Base-by-base conservation (phyloP, 2,888 invertebrate species). In the Nephrotoma flavescens region DNA sequence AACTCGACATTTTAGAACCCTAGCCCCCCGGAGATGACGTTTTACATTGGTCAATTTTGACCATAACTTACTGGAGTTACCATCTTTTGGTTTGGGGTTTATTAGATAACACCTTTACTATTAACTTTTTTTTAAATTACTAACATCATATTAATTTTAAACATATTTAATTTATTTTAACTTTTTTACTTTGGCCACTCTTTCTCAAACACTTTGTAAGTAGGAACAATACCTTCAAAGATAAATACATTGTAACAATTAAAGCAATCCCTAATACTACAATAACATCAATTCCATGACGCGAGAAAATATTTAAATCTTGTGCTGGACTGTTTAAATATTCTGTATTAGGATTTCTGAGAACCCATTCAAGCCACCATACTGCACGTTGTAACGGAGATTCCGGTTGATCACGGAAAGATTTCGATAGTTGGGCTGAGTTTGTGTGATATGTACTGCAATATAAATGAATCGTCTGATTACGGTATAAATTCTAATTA, bases 341-440 rank as follows among this genome's bases (percentile, higher is more conserved):
- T 83, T 88, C 88, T 6, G 89, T 88, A 86, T 89, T 89, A 83
- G 88, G 88, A 86, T 89, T 88, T 31, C 89, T 84, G 42, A 89
- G 88, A 42, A 88, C 88, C 86, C 89, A 89, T 44, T 89, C 89
- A 86, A 89, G 89, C 89, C 89, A 89, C 89, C 89, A 89, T 52
- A 88, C 87, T 6, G 88, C 89, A 86, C 89, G 88, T 71, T 89
- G 89, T 4, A 88, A 87, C 12, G 89, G 88, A 0, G 87, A 84
- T 87, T 88, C 88, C 42, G 89, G 89, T 45, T 89, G 88, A 86
- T 89, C 89, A 15, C 85, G 57, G 3, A 89, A 41, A 1, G 88
- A 42, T 15, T 86, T 87, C 41, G 88, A 88, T 9, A 89, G 86
- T 83, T 87, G 88, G 6, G 87, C 87, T 83, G 89, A 88, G 42